Conservation (phyloP, 2,113 vertebrate species). For the Tiliqua scincoides region DNA sequence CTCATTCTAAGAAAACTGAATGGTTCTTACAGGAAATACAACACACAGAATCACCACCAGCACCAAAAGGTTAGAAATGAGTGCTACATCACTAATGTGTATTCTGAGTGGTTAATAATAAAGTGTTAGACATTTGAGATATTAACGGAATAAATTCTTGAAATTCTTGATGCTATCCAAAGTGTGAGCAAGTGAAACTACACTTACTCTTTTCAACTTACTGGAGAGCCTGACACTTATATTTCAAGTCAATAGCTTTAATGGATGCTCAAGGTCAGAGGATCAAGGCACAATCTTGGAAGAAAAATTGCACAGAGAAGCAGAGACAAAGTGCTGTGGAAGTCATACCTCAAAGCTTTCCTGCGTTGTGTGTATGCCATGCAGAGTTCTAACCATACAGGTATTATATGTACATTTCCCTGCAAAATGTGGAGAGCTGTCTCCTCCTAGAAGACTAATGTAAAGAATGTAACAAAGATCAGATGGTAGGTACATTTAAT, state of each 20-base stretch:
- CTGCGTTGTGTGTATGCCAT: not conserved
- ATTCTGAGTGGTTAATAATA: conserved; percentile 72
- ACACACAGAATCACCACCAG: conserved; percentile 24
- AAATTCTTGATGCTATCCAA: conserved; percentile 52
- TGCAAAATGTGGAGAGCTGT: not conserved
- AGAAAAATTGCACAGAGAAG: not conserved
- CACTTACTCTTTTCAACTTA: conserved; percentile 53
- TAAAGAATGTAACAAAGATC: not conserved
- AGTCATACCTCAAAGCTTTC: conserved; percentile 9
- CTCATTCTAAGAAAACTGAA: conserved; percentile 72
- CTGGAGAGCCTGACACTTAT: conserved; percentile 24
- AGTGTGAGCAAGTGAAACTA: conserved; percentile 40
- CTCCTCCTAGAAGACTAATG: not conserved
- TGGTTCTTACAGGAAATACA: conserved; percentile 70
- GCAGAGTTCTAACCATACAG: not conserved
- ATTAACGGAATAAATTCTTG: conserved; percentile 77
- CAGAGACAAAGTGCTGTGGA: conserved; percentile 8
- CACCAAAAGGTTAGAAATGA: conserved; percentile 62
- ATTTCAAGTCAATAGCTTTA: conserved; percentile 52
- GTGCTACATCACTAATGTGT: conserved; percentile 58
- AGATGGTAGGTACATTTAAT: not conserved
- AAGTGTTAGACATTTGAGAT: conserved; percentile 74
- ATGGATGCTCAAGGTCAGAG: conserved; percentile 29
- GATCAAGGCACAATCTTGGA: conserved; percentile 8
- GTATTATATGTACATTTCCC: not conserved